These are phyloP conservation scores for Sinhomidia bicolor DNA, from an alignment of 2,888 invertebrate species.

Conservation along the genomic window DNA sequence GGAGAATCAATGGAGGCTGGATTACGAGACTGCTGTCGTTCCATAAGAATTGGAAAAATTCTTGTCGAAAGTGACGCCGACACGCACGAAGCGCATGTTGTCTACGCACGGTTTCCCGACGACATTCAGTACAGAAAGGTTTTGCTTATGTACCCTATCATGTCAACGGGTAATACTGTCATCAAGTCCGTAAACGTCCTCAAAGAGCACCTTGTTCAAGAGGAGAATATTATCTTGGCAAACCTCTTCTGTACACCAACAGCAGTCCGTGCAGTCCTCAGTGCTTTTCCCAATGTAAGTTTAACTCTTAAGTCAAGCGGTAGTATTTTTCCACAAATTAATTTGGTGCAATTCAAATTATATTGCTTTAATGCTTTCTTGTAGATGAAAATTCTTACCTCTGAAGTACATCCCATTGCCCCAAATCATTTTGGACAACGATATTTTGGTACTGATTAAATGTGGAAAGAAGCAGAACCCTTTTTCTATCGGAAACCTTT, in stretches of 20 bases:
- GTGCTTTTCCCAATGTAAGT: constrained; percentile 89
- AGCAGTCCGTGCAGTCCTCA: constrained; percentile 91
- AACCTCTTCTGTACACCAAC: constrained; percentile 98
- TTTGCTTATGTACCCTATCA: constrained; percentile 92
- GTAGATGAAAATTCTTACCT: constrained; percentile 96
- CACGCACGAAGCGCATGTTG: constrained; percentile 97
- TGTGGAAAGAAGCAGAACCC: too few relatives aligned
- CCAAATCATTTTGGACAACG: constrained; percentile 99
- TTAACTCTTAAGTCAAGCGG: not conserved
- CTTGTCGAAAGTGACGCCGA: constrained; percentile 97
- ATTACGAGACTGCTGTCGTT: constrained; percentile 97
- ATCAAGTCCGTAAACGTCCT: constrained; percentile 96
- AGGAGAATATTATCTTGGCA: constrained; percentile 97
- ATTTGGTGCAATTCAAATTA: constrained; percentile 6
- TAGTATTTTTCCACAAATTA: too few relatives aligned
- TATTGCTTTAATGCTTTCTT: constrained; percentile 75
- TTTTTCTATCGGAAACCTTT: too few relatives aligned
- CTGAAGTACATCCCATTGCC: constrained; percentile 96
- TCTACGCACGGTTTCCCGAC: constrained; percentile 98
- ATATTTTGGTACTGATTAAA: constrained; percentile 98
- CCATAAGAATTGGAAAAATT: constrained; percentile 99
- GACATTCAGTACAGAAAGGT: constrained; percentile 95
- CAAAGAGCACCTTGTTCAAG: constrained; percentile 95
- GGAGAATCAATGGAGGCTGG: constrained; percentile 82
- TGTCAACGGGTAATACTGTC: constrained; percentile 98